Evolutionary conservation across 2,888 invertebrate species (phyloP).

Genomic region (Sphecodes monilicornis): DNA sequence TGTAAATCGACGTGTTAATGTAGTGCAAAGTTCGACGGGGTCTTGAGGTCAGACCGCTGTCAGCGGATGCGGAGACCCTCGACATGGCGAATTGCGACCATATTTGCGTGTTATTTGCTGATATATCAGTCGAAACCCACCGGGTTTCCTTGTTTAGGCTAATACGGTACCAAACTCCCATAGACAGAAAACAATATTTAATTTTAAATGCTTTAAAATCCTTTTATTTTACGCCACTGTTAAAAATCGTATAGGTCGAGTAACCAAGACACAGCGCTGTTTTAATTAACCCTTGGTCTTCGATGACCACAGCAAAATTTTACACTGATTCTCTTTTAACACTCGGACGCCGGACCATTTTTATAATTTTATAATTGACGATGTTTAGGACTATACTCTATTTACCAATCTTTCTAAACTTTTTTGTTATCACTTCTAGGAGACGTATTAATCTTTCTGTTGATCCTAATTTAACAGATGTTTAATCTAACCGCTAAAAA

Average conservation of each 20-base stretch:
- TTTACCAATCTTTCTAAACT: too few species aligned
- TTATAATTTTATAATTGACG: neutral
- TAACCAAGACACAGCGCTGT: neutral
- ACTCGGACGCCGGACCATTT: neutral
- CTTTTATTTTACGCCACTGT: neutral
- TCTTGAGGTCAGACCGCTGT: constrained; percentile 81
- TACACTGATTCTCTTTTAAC: neutral
- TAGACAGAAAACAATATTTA: constrained; percentile 7
- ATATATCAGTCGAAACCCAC: neutral
- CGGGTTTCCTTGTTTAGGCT: constrained; percentile 6
- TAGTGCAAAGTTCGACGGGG: constrained; percentile 79
- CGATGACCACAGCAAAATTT: neutral
- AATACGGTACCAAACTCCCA: neutral
- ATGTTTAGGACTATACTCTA: neutral
- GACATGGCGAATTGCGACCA: constrained; percentile 44
- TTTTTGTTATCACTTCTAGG: too few species aligned
- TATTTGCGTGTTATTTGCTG: constrained; percentile 39
- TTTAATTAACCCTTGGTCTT: neutral
- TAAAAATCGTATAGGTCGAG: neutral
- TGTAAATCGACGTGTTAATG: constrained; percentile 79
- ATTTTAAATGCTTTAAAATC: too few species aligned
- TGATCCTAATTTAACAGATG: too few species aligned
- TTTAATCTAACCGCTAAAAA: too few species aligned
- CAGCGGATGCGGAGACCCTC: constrained; percentile 83
- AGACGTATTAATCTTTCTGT: too few species aligned